These are phyloP conservation scores for Cavia porcellus DNA, from an alignment of 2,113 vertebrate species.

Conservation along the genomic window DNA sequence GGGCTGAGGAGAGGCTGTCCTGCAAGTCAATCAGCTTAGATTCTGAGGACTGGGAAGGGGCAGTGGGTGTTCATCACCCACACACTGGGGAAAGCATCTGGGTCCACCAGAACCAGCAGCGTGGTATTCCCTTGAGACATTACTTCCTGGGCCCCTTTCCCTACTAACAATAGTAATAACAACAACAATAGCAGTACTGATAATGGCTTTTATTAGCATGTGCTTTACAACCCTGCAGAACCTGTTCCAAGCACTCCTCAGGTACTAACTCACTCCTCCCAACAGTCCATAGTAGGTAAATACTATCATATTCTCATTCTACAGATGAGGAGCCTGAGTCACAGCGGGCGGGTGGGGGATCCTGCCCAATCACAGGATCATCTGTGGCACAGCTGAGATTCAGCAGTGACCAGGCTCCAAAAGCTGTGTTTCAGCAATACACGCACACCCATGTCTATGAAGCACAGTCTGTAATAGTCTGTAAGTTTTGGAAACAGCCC, in stretches of 20 bases:
- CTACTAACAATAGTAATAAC: neutral
- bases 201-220: neutral
- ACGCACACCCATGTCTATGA: neutral
- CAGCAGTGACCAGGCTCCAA: neutral
- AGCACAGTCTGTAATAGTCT: neutral
- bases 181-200: neutral
- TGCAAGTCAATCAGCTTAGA: neutral
- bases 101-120: neutral
- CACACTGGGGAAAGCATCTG: neutral
- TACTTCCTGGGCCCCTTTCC: neutral
- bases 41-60: neutral
- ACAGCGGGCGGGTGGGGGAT: neutral
- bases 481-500: neutral
- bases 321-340: slow-evolving; percentile 22
- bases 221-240: neutral
- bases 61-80: neutral
- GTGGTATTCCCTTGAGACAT: neutral
- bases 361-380: neutral
- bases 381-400: neutral
- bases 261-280: neutral
- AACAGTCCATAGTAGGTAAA: neutral
- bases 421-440: neutral
- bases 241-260: neutral
- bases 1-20: accelerated
- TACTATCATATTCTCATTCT: neutral